Percentiles rank a stretch among this genome's conserved stretches.
Conservation (phyloP, 2,888 invertebrate species). For the Xanthorhoe spadicearia region DNA sequence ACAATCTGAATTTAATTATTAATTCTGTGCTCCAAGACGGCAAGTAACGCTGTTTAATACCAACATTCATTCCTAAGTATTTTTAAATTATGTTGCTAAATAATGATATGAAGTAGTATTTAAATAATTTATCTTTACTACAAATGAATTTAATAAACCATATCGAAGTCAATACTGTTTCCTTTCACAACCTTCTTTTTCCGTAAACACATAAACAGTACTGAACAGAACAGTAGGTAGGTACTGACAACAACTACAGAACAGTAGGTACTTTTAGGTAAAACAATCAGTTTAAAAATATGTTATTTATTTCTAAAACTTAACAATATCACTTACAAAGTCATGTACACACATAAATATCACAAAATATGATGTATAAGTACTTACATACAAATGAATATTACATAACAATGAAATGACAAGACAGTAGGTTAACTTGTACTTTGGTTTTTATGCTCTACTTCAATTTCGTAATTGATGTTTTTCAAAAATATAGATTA, state of each 20-base stretch:
- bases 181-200: not conserved
- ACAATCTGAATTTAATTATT: no score
- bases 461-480: conserved; percentile 2
- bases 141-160: conserved; percentile 34
- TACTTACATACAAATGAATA: conserved; percentile 39
- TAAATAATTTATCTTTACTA: not conserved
- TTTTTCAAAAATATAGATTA: conserved; percentile 5
- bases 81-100: not conserved
- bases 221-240: no score
- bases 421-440: conserved; percentile 38
- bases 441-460: conserved; percentile 45
- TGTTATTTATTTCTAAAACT: conserved; percentile 66
- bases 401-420: conserved; percentile 50
- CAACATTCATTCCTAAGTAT: not conserved
- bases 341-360: conserved; percentile 55
- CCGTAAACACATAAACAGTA: no score
- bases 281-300: conserved; percentile 38
- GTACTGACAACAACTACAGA: no score
- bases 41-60: no score
- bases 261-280: no score
- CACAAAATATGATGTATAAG: conserved; percentile 54
- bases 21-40: no score
- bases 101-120: not conserved
- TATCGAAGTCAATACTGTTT: conserved; percentile 25
- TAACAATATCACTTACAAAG: conserved; percentile 61